Evolutionary conservation across 53 echinoderm and acorn worm genomes (phyloP).

Genomic region (Arbacia lixula): DNA sequence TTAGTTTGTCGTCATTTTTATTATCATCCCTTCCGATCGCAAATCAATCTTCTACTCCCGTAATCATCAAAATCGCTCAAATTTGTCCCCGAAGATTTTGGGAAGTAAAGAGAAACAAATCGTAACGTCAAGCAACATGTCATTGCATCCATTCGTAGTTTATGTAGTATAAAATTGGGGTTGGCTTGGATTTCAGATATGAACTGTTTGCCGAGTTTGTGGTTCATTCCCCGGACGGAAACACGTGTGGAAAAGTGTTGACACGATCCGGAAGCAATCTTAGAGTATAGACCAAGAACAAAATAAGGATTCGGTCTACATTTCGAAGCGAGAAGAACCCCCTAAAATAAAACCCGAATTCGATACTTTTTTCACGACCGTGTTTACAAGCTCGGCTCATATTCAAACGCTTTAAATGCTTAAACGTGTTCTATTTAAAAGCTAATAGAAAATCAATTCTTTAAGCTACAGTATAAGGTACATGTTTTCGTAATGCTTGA

Average conservation of each 20-base stretch:
- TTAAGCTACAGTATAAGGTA: too few species aligned
- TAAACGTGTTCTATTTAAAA: too few species aligned
- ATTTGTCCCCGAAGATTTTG: conserved; percentile 32
- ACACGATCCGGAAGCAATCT: conserved; percentile 38
- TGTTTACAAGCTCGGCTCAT: too few species aligned
- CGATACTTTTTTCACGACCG: too few species aligned
- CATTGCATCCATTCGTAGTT: conserved; percentile 42
- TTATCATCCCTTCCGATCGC: conserved; percentile 20
- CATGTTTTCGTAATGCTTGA: too few species aligned
- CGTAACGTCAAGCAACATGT: conserved; percentile 21
- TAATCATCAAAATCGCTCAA: conserved; percentile 46
- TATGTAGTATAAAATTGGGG: conserved; percentile 58
- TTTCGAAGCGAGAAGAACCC: too few species aligned
- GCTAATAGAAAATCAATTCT: too few species aligned
- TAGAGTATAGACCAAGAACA: too few species aligned
- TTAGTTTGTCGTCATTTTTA: conserved; percentile 6
- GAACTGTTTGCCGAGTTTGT: background rate
- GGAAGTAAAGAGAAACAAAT: background rate
- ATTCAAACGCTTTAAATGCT: too few species aligned
- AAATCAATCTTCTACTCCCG: conserved; percentile 37
- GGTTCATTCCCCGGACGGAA: background rate
- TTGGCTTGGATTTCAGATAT: conserved; percentile 17
- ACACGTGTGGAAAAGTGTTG: conserved; percentile 33
- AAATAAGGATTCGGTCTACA: too few species aligned
- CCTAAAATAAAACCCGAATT: too few species aligned